Conservation (phyloP, 2,113 vertebrate genomes). For the Bos javanicus region DNA sequence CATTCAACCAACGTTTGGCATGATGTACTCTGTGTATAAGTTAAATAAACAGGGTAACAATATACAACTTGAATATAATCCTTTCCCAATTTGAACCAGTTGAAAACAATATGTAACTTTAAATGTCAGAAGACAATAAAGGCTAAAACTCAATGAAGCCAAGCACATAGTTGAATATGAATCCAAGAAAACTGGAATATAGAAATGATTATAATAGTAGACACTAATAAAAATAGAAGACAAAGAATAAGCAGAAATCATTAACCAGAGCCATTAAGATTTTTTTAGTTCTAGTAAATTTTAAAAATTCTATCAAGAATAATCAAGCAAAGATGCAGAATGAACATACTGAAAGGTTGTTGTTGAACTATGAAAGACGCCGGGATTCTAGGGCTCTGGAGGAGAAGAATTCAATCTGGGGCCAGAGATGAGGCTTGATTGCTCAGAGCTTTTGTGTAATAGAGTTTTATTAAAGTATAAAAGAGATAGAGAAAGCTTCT, state of each 20-base stretch:
- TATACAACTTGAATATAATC: not conserved
- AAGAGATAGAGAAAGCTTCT: not conserved
- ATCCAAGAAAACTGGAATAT: not conserved
- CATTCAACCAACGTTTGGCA: not conserved
- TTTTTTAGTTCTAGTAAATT: not conserved
- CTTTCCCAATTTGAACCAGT: not conserved
- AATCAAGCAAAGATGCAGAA: not conserved
- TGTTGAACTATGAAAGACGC: not conserved
- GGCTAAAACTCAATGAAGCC: not conserved
- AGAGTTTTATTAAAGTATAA: not conserved
- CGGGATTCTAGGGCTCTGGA: rapidly evolving
- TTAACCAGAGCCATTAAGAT: not conserved
- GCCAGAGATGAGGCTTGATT: not conserved
- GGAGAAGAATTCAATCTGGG: not conserved
- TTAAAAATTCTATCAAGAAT: not conserved
- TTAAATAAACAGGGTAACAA: not conserved
- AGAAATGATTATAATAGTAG: not conserved
- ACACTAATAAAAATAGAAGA: not conserved
- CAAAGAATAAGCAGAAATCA: not conserved
- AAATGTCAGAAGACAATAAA: not conserved
- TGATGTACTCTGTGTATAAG: not conserved
- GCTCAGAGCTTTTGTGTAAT: not conserved
- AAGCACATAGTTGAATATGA: not conserved
- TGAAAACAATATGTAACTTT: not conserved
- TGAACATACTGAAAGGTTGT: not conserved